Base-by-base conservation (phyloP, 1,140 invertebrate genomes). In the Lordiphosa clarofinis region DNA sequence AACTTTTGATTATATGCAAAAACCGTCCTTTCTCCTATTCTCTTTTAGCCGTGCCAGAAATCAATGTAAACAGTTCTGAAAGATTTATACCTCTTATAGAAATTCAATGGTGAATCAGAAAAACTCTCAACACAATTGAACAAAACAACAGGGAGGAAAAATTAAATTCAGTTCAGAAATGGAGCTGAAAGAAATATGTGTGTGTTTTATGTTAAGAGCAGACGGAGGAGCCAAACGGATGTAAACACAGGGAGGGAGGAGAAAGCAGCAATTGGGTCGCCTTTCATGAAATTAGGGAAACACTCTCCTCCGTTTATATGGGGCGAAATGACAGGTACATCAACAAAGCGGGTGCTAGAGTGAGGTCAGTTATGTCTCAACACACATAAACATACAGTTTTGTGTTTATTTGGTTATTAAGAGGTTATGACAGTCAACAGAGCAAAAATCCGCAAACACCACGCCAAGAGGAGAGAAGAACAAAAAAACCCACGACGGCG, bases 161-260 rank as follows among this genome's bases (percentile, higher is more conserved):
- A 48, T 39, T 47, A 31, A 64, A 67, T 58, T 66, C 64, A 66
- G 49, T 35, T 66, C 35, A 12, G 44, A 40, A 55, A 60, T 44
- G 42, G 52, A 72, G 67, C 68, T 81, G 71, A 74, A 57, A 70
- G 71, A 81, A 63, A 81, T 74, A 81, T n/a, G n/a, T 81, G 44
- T 37, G 13, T 33, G 50, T 39, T 49, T 57, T 53, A 50, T 65
- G 44, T 72, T 61, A 50, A 57, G 46, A 54, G 53, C 35, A 54
- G 31, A 36, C 55, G 9, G 39, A 10, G 11, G 33, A 33, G 5
- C 31, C 13, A 40, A 39, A 47, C 35, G 33, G 56, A 36, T 48
- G 37, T 47, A 57, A 62, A 62, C 39, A 66, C 7, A 33, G 0
- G 28, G n/a, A 33, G 43, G 8, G 36, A 4, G 36, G 38, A 48